Evolutionary conservation across 2,113 vertebrate genomes (phyloP), one percentile per base, ranked within the genome.

Genomic region (Myxocyprinus asiaticus): DNA sequence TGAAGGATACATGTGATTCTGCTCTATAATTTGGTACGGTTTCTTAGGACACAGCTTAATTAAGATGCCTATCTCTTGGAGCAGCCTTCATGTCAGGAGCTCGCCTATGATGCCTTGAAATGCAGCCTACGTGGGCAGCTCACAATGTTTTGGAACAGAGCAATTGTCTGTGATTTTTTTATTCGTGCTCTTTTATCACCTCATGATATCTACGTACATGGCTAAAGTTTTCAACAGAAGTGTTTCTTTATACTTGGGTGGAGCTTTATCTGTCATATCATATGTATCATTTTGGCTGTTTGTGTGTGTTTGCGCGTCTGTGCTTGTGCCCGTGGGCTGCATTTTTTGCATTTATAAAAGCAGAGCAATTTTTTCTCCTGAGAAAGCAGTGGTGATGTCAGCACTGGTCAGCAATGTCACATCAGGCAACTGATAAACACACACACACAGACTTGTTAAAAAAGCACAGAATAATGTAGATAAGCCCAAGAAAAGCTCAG

Each of bases 351-450:
- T 69, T 83, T 76, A 64, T 80, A 58, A 79, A 66, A 77, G 44
- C 59, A 64, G 82, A 77, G 82, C 55, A 67, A 72, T 83, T 81
- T 78, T 84, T 79, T 64, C 77, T 80, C 77, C 71, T 67, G 77
- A 79, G 72, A 77, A 77, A 82, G 56, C 77, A 80, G 56, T 59
- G 70, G 66, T 81, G 74, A 81, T 82, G 72, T 85, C 83, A 85
- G 80, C 80, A 78, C 44, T 59, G 77, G 73, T 85, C 77, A 82
- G 83, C 76, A 82, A 55, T 84, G 80, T 82, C 81, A 85, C 69
- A 80, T 76, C 42, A 82, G 76, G 76, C 66, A 51, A 78, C 70
- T 67, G 53, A 84, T 67, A 75, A 53, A 78, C 76, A 69, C 76
- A 72, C 67, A 81, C 69, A 78, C 44, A 67, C 75, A 63, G 42